These are phyloP conservation scores for cattle (Bos taurus) DNA, from an alignment of 2,113 vertebrate species.

Conservation along the genomic window ARS-UCD2.0 NC_037333.1:59121001-59121500, in stretches of 20 bases:
- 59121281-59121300: background rate
- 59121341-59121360: background rate
- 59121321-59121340: background rate
- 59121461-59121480: background rate
- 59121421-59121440: background rate
- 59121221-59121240: background rate
- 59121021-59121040: background rate
- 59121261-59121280: background rate
- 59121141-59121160: background rate
- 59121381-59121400: background rate
- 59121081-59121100: background rate
- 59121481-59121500: background rate
- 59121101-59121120: background rate
- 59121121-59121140: background rate
- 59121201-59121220: background rate
- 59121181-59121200: background rate
- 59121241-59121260: background rate
- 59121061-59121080: background rate
- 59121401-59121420: background rate
- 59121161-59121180: background rate
- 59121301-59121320: background rate
- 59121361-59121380: background rate
- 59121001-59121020: background rate
- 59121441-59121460: background rate
- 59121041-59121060: background rate